These are phyloP conservation scores for Collichthys lucidus DNA, from an alignment of 2,113 vertebrate species.

Conservation along the genomic window DNA sequence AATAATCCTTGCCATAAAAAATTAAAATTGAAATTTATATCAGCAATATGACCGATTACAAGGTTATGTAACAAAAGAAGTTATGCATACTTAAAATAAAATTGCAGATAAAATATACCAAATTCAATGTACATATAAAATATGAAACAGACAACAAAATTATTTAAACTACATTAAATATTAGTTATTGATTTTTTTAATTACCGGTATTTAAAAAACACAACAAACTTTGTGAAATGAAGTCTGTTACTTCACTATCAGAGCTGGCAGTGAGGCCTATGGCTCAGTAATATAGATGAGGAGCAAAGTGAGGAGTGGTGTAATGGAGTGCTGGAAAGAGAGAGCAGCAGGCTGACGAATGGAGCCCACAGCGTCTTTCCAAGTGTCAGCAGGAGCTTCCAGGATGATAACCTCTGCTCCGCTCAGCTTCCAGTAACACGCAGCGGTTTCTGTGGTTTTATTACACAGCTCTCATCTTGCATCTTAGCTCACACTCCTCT, in stretches of 20 bases:
- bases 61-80: not conserved
- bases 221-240: not conserved
- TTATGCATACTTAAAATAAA: not conserved
- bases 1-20: not conserved
- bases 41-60: not conserved
- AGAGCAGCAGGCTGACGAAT: slow-evolving; percentile 77
- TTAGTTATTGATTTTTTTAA: not conserved
- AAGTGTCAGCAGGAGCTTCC: slow-evolving; percentile 75
- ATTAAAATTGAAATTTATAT: not conserved
- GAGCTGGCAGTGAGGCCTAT: slow-evolving; percentile 7
- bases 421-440: slow-evolving; percentile 53
- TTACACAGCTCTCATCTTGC: slow-evolving; percentile 28
- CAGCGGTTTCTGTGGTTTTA: slow-evolving; percentile 49
- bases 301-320: slow-evolving; percentile 79
- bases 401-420: slow-evolving; percentile 83
- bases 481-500: slow-evolving; percentile 31
- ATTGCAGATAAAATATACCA: not conserved
- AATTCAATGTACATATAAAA: not conserved
- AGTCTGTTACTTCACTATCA: not conserved
- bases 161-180: not conserved
- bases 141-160: not conserved
- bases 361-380: slow-evolving; percentile 60
- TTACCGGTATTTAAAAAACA: not conserved
- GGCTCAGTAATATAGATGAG: slow-evolving; percentile 74
- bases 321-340: slow-evolving; percentile 78